These are phyloP conservation scores for Aporophyla lueneburgensis DNA, from an alignment of 2,888 invertebrate genomes.

Conservation along the genomic window DNA sequence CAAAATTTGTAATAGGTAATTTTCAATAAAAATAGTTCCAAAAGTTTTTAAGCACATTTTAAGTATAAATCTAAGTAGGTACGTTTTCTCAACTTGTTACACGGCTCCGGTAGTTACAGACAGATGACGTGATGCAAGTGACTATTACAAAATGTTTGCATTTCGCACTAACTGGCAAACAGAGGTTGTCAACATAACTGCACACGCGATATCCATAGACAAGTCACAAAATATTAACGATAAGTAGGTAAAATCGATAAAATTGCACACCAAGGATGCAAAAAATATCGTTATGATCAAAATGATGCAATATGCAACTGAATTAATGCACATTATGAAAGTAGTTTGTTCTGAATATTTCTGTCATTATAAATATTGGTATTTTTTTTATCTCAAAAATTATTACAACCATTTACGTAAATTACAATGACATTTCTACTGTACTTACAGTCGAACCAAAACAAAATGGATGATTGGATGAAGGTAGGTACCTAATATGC, in stretches of 20 bases:
- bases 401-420: too few relatives aligned
- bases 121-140: constrained; percentile 48
- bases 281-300: background rate
- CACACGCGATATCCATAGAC: constrained; percentile 11
- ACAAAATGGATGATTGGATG: too few relatives aligned
- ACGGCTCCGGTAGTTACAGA: constrained; percentile 29
- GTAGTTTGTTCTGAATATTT: too few relatives aligned
- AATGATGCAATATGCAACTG: background rate
- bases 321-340: too few relatives aligned
- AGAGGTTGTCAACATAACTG: constrained; percentile 38
- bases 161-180: constrained; percentile 32
- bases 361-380: too few relatives aligned
- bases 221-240: background rate
- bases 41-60: constrained; percentile 1
- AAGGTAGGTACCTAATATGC: too few relatives aligned
- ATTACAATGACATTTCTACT: too few relatives aligned
- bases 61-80: constrained; percentile 3
- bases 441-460: too few relatives aligned
- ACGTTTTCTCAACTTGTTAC: constrained; percentile 50
- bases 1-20: too few relatives aligned
- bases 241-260: constrained; percentile 2
- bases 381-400: too few relatives aligned
- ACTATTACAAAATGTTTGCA: constrained; percentile 55
- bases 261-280: background rate
- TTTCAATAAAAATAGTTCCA: background rate